Evolutionary conservation across 2,888 invertebrate species (phyloP), one percentile per base, ranked within the genome.

Genomic region (Monoplex corrugatus): DNA sequence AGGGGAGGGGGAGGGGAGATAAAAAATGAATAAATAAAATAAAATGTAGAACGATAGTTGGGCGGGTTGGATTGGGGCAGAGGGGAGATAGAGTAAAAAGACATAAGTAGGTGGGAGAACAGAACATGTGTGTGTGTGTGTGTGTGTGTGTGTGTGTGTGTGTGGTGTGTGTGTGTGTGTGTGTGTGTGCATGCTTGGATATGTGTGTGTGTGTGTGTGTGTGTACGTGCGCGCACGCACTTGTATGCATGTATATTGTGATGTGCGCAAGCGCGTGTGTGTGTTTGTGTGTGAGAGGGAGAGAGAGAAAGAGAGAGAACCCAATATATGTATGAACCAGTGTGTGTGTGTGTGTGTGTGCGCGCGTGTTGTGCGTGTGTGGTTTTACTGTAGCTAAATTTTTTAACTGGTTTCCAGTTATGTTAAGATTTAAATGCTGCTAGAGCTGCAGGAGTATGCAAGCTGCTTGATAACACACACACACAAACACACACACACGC

Each of bases 141-240:
- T 68, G 68, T 28, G 68, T 68, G 68, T 68, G 68, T 28, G 68
- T 28, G 68, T 68, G 68, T 28, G 68, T 68, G 68, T 28, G 68
- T 68, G 68, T 5, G 16, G 68, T 68, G 28, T 68, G 68, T 68
- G 28, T 68, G 68, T 68, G 68, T 68, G 68, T 68, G 68, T 68
- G 68, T 68, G 68, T 68, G 68, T 28, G 68, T 23, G 68, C n/a
- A n/a, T 68, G 68, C 23, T 5, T 68, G 16, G 19, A 43, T 43
- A 43, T 82, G 80, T 43, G 80, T 82, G 80, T 43, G 43, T 82
- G 80, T 43, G 43, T 82, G 80, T 43, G 80, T 82, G 80, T n/a
- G 80, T 82, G 80, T n/a, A 43, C 8, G 80, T n/a, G 80, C 43
- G 80, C 28, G 80, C 43, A 38, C 38, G 78, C 35, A 38, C 6